phyloP scores from a whole-genome alignment of 2,888 invertebrate species.

The Lycia hirtaria region DNA sequence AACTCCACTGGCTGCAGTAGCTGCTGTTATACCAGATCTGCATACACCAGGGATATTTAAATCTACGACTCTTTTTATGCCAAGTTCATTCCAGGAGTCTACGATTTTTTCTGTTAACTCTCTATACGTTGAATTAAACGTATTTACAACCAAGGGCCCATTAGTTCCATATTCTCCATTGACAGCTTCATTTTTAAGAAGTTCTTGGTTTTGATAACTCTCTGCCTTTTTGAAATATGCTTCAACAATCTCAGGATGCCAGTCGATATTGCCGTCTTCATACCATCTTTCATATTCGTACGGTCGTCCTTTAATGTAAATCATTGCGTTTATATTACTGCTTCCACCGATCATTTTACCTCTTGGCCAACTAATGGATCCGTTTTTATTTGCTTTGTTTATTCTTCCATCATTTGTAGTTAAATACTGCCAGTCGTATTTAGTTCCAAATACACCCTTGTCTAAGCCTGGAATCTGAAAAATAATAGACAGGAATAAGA shows the following conservation, averaged over 20 bases:
- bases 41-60: constrained; percentile 69
- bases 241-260: constrained; percentile 78
- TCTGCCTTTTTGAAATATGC: constrained; percentile 82
- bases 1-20: constrained; percentile 67
- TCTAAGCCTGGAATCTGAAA: constrained; percentile 54
- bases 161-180: constrained; percentile 62
- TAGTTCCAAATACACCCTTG: constrained; percentile 52
- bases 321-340: constrained; percentile 83
- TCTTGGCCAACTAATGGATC: constrained; percentile 79
- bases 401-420: constrained; percentile 90
- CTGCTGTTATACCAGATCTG: constrained; percentile 80
- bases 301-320: constrained; percentile 81
- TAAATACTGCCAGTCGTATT: constrained; percentile 93
- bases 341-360: constrained; percentile 87
- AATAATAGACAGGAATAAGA: not conserved
- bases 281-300: constrained; percentile 84
- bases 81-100: constrained; percentile 72
- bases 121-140: constrained; percentile 70
- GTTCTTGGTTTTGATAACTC: constrained; percentile 61
- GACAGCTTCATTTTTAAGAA: constrained; percentile 46
- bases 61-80: constrained; percentile 66
- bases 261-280: constrained; percentile 79
- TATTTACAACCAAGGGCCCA: constrained; percentile 76
- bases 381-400: constrained; percentile 86
- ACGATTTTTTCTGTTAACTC: constrained; percentile 56